Percentiles rank a stretch among this genome's conserved stretches.
Evolutionary conservation across 2,888 invertebrate species (phyloP).

Genomic region (Cetonia aurata): DNA sequence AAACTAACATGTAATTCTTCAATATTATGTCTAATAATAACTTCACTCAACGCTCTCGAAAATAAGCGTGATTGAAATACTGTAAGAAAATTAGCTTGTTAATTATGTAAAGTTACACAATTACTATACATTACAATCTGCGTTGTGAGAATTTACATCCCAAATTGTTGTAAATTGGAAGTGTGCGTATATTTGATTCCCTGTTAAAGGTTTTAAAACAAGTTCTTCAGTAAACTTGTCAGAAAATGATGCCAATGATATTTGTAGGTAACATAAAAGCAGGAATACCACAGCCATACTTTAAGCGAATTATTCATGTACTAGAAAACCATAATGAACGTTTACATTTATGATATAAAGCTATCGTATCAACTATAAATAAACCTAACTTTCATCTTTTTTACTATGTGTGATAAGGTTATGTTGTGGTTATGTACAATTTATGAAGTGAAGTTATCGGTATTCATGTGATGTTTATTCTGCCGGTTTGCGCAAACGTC

Average conservation of each 20-base stretch:
- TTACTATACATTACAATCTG: constrained; percentile 71
- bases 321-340: constrained; percentile 18
- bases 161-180: constrained; percentile 92
- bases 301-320: neutral
- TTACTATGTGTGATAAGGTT: neutral
- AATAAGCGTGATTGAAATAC: constrained; percentile 89
- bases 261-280: constrained; percentile 23
- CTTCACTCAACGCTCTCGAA: constrained; percentile 90
- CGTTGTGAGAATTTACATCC: constrained; percentile 70
- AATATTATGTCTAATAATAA: constrained; percentile 85
- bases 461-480: neutral
- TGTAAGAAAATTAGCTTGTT: constrained; percentile 62
- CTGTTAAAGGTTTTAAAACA: constrained; percentile 85
- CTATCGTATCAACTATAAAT: too few species aligned
- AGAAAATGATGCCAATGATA: constrained; percentile 37
- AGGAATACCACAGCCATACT: constrained; percentile 29
- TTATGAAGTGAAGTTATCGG: neutral
- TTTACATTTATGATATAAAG: constrained; percentile 7
- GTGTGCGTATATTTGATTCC: constrained; percentile 87
- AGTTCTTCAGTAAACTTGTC: constrained; percentile 92
- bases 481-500: neutral
- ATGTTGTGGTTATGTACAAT: constrained; percentile 1
- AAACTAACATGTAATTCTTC: constrained; percentile 92
- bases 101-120: too few species aligned
- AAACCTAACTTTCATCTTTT: neutral